Base-by-base conservation (phyloP, 2,888 invertebrate genomes). In the Stenolophus ochropezus region DNA sequence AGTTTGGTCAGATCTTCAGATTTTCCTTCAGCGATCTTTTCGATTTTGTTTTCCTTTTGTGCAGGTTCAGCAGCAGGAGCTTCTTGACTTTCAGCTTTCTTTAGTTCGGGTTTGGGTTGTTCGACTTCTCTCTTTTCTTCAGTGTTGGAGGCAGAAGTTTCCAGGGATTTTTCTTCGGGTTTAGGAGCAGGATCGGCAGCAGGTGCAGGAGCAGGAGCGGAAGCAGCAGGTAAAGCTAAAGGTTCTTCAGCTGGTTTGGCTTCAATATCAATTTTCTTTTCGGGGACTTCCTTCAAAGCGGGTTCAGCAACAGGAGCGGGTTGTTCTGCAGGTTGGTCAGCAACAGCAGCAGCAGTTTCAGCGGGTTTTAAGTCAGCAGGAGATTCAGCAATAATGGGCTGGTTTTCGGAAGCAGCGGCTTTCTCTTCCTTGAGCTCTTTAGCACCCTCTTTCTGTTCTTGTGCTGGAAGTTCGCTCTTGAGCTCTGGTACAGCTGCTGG, bases 101-200 rank as follows among this genome's bases (percentile, higher is more conserved):
- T 79, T 56, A 82, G 80, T 81, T 83, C 82, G 8, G 81, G 75
- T 83, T 85, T 84, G 23, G 82, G 74, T 71, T 82, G 71, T 81
- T 83, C 81, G 33, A 58, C 56, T 81, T 82, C 73, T 18, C 33
- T 78, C 56, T 82, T 74, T 78, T 83, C 83, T 79, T 82, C 79
- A 21, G 18, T 58, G 11, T 78, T 78, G 25, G 82, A 71, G 56
- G 84, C 74, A 73, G 85, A 84, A 3, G 23, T 42, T n/a, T 21
- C 69, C 3, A 53, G 27, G 0, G 83, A 83, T 83, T 84, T 84
- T 71, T 86, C 86, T 74, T 86, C 86, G 0, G 87, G 85, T 82
- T 91, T 90, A 56, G 88, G 89, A 20, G 87, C 85, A 51, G 88
- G 85, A 85, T 91, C 89, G 84, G 90, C 90, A 47, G 89, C 88